Base-by-base conservation (phyloP, 2,888 invertebrate species). In the Cryptus armator region DNA sequence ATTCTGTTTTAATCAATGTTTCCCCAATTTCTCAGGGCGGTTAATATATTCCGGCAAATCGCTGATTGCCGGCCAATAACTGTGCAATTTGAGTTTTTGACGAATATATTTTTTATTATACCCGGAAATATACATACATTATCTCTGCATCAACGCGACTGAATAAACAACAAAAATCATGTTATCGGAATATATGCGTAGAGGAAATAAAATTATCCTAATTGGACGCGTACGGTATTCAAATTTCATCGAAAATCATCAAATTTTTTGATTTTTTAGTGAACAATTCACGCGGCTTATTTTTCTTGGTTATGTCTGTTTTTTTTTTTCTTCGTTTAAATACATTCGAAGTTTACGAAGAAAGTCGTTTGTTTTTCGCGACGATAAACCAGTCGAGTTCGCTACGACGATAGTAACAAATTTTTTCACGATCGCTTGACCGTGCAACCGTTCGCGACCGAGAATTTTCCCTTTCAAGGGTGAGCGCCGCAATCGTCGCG, bases 401-500 rank as follows among this genome's bases (percentile, higher is more conserved):
- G 51, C 64, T 16, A 29, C 19, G 44, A 37, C 48, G 37, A 32
- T 16, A 4, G 12, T 14, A 68, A 74, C 70, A 14, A 37, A 10
- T 4, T 24, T 56, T 19, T 29, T 64, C 68, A 64, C 78, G 74
- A 74, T 81, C 70, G 81, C 48, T 70, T 53, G 64, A 74, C 51
- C 77, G 75, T 59, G 59, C 74, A 44, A 19, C 75, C 48, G 77
- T 68, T 74, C 51, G 81, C 77, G 81, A 70, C 80, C 81, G 74
- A 84, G 81, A 85, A 85, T 85, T 79, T 81, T 75, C 44, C 81
- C 81, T 85, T 85, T 85, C 81, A 85, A 85, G 81, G 85, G 78
- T 81, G 79, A 81, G 24, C 24, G 24, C 51, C 62, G 74, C 72
- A 44, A 44, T 53, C 46, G 51, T 46, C 59, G 59, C 48, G 48